A percentile compares a stretch with the other conserved stretches of the same genome.
phyloP scores from a whole-genome alignment of 1,140 invertebrate genomes.

The Drosophila melanica region DNA sequence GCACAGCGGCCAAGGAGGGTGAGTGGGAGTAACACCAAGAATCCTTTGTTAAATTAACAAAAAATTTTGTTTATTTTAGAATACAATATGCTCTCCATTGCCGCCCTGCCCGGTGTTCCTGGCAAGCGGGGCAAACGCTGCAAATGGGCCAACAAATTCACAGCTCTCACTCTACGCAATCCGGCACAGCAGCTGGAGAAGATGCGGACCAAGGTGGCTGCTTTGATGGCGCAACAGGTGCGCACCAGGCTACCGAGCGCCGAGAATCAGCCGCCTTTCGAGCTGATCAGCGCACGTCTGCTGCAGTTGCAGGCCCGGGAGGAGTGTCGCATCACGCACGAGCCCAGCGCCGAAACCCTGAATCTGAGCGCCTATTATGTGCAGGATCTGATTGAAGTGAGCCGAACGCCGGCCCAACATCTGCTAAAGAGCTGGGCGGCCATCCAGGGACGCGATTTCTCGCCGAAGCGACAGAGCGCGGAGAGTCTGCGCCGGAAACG shows the following conservation, averaged over 20 bases:
- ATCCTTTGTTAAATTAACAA: too few species aligned
- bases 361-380: slow-evolving; percentile 59
- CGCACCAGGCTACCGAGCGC: slow-evolving; percentile 16
- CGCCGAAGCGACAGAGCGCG: slow-evolving; percentile 39
- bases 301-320: not conserved
- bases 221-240: slow-evolving; percentile 56
- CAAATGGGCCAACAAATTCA: slow-evolving; percentile 80
- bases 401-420: slow-evolving; percentile 49
- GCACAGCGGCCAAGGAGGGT: slow-evolving; percentile 67
- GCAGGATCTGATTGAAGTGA: slow-evolving; percentile 53
- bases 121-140: slow-evolving; percentile 43
- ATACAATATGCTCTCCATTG: slow-evolving; percentile 54
- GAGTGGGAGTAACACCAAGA: not conserved
- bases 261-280: slow-evolving; percentile 25
- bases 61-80: slow-evolving; percentile 33
- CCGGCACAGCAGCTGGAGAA: slow-evolving; percentile 61
- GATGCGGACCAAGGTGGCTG: slow-evolving; percentile 46
- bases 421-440: slow-evolving; percentile 67
- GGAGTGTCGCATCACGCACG: slow-evolving; percentile 29
- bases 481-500: not conserved
- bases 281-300: slow-evolving; percentile 40
- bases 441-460: slow-evolving; percentile 69
- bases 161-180: slow-evolving; percentile 67
- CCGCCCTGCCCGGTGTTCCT: slow-evolving; percentile 19
- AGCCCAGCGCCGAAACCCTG: slow-evolving; percentile 26